Evolutionary conservation across 2,797 vertebrate species (phyloP), one percentile per base, ranked within the genome.

Genomic region (Oreochromis grahami): DNA sequence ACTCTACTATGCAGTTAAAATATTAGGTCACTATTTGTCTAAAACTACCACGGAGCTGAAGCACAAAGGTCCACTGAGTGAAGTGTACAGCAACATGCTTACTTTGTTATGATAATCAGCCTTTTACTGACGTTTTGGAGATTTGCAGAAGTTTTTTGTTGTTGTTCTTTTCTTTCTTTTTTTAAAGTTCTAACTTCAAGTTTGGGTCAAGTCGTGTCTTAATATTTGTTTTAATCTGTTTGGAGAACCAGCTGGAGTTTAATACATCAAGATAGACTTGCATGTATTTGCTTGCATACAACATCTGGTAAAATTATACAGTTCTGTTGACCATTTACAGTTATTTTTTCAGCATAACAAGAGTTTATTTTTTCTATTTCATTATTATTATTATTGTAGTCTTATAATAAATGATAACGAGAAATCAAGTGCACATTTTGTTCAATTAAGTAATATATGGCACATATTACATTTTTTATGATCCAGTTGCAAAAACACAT

Each of bases 1-100:
- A 80, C 63, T 82, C 74, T 78, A 9, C 87, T 77, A 65, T 6
- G 34, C n/a, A 76, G 55, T 84, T 87, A 60, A 78, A 87, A 88
- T 79, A 84, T 51, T 63, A 77, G 86, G 77, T 60, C 43, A 76
- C 50, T 41, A 79, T 83, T 76, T 51, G 11, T 89, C 52, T 85
- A 52, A 56, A 88, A 48, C 77, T 52, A 32, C 68, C 53, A 5
- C 9, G 41, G 51, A 87, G 45, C 51, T 21, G 29, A 36, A 77
- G 51, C 48, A 52, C 68, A 76, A 60, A 83, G 55, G 77, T 50
- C n/a, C 76, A 85, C 17, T 70, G 41, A n/a, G 53, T 83, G 19
- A 78, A 26, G 41, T 60, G 34, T 58, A 60, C 13, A 77, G 26
- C 15, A 70, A 48, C 19, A 72, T 17, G 26, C 29, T 70, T 5